Evolutionary conservation across 1,140 invertebrate species (phyloP).

Genomic region (Harpegnathos saltator): DNA sequence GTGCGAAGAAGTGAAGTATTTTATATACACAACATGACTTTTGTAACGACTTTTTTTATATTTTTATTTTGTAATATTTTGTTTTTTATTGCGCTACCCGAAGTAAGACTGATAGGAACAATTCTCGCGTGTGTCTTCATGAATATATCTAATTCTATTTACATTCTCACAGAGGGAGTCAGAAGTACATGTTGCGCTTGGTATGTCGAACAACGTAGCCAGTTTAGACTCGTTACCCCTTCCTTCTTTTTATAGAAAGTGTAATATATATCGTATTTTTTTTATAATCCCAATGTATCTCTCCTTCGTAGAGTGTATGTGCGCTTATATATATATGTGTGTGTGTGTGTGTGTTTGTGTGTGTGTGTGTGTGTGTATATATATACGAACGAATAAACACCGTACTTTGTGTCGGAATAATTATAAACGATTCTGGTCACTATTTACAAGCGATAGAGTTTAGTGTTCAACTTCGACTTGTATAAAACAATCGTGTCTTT

Average conservation of each 20-base stretch:
- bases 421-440: not conserved
- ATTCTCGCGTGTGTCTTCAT: not conserved
- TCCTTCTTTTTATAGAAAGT: not conserved
- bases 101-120: slow-evolving; percentile 36
- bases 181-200: not conserved
- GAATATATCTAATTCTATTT: not conserved
- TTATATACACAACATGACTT: slow-evolving; percentile 2
- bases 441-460: slow-evolving; percentile 48
- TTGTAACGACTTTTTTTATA: slow-evolving; percentile 37
- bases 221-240: slow-evolving; percentile 30
- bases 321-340: too few relatives aligned
- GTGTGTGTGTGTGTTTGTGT: too few relatives aligned
- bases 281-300: slow-evolving; percentile 29
- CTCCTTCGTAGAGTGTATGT: slow-evolving; percentile 12
- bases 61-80: slow-evolving; percentile 24
- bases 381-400: not conserved
- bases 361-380: not conserved
- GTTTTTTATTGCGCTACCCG: slow-evolving; percentile 4
- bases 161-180: slow-evolving; percentile 5
- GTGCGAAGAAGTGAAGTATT: slow-evolving; percentile 7
- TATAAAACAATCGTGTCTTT: slow-evolving; percentile 12
- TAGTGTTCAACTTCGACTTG: slow-evolving; percentile 12
- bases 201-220: not conserved
- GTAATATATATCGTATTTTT: slow-evolving; percentile 32
- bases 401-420: not conserved